phyloP scores from a whole-genome alignment of 2,888 invertebrate genomes.

The Diabrotica balteata region DNA sequence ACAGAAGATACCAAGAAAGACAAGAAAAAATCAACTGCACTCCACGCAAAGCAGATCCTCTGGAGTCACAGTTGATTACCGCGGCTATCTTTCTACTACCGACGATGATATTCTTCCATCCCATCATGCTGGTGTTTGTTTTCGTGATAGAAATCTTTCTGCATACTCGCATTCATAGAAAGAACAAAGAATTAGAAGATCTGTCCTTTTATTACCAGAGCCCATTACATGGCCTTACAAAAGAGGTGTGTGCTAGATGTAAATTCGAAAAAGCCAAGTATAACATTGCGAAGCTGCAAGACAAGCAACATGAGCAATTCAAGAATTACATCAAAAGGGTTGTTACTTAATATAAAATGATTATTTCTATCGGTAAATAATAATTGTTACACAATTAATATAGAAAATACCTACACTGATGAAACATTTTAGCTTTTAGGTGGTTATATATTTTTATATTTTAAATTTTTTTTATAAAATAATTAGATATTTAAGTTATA shows the following conservation, averaged over 20 bases:
- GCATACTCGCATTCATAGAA: conserved; percentile 73
- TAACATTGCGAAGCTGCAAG: conserved; percentile 71
- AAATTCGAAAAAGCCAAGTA: conserved; percentile 69
- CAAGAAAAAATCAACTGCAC: conserved; percentile 11
- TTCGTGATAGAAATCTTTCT: conserved; percentile 68
- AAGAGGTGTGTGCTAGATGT: conserved; percentile 74
- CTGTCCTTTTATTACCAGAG: conserved; percentile 70
- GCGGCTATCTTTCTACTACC: conserved; percentile 66
- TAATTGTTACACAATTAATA: no score
- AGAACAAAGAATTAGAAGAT: conserved; percentile 67
- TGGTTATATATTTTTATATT: no score
- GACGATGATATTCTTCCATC: conserved; percentile 67
- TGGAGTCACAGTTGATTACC: conserved; percentile 39
- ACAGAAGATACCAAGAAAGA: conserved; percentile 16
- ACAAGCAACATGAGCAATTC: conserved; percentile 63
- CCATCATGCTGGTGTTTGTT: conserved; percentile 63
- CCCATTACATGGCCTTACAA: conserved; percentile 72
- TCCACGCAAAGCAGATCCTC: conserved; percentile 29
- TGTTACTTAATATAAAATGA: conserved; percentile 43
- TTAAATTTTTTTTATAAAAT: no score
- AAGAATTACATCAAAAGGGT: conserved; percentile 52
- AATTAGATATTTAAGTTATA: no score
- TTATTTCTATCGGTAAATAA: no score
- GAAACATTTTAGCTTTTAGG: no score
- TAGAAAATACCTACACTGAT: no score